phyloP scores from a whole-genome alignment of 64 coral and sea anemone species.

The Stylophora pistillata region DNA sequence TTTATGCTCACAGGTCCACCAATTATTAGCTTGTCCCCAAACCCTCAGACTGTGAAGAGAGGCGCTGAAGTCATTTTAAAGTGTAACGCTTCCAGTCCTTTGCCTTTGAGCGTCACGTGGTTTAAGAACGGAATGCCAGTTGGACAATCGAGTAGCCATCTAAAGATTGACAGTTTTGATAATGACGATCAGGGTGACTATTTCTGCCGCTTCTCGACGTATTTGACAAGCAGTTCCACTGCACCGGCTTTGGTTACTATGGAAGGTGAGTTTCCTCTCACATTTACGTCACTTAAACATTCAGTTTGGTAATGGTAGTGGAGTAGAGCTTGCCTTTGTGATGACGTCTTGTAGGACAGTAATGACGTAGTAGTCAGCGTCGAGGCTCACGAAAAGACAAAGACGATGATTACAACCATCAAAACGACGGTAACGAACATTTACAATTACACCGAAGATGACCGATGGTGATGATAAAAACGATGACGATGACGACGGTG shows the following conservation, averaged over 20 bases:
- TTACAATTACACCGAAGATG: not conserved
- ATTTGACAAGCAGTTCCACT: not conserved
- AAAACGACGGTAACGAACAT: not conserved
- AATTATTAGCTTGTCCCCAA: not conserved
- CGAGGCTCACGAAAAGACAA: not conserved
- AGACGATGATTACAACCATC: not conserved
- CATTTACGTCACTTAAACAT: too few species aligned
- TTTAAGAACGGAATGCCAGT: not conserved
- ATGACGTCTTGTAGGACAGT: not conserved
- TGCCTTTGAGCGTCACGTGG: slow-evolving; percentile 24
- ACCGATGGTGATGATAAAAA: too few species aligned
- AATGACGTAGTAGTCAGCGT: not conserved
- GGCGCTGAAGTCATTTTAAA: not conserved
- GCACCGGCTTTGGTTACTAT: slow-evolving; percentile 40
- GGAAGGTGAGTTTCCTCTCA: slow-evolving; percentile 1
- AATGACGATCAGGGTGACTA: slow-evolving; percentile 46
- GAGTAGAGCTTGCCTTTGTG: too few species aligned
- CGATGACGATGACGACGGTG: too few species aligned
- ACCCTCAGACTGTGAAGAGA: not conserved
- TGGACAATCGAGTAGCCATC: not conserved
- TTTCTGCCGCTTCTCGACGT: slow-evolving; percentile 35
- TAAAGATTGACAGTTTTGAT: slow-evolving; percentile 19
- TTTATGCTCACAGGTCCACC: slow-evolving; percentile 3
- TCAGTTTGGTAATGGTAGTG: not conserved
- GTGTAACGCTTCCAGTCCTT: slow-evolving; percentile 32